Base-by-base conservation (phyloP, 2,888 invertebrate species). In the Ormyrus labotus region DNA sequence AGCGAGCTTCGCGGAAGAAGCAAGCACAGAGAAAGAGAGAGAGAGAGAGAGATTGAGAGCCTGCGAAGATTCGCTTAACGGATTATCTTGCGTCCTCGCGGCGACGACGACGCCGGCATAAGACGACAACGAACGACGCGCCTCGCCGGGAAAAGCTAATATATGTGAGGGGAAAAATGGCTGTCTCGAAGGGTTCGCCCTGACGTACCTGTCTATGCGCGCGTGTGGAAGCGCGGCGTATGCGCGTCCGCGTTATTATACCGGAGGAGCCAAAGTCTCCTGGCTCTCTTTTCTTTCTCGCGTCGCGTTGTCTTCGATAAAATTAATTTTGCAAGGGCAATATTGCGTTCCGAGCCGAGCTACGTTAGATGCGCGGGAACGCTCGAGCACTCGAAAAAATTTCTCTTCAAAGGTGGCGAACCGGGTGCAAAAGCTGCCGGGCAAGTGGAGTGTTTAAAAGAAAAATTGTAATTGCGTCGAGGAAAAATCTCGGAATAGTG, bases 21-120 rank as follows among this genome's bases (percentile, higher is more conserved):
- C 68, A 70, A 67, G 75, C 63, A 19, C 48, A 58, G 50, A 47
- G 73, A 11, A 61, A 13, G 8, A 7, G 6, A 58, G 70, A 48
- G 60, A 69, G 63, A 10, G 65, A 47, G 8, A 7, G 6, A 58
- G 67, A n/a, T 53, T 1, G 65, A 47, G 45, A 64, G 19, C 50
- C 67, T 58, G 76, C 57, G 69, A 77, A 82, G 82, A 82, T 80
- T 80, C 80, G 80, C 82, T 82, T 80, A 82, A 82, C 82, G 82
- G 82, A 82, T 82, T 82, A 82, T 80, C 82, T 48, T 34, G 13
- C 77, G 76, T 64, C 55, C 73, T 73, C 13, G 76, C 63, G 75
- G 50, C 51, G 60, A 51, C n/a, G 13, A 13, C 45, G 13, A 9
- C 5, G 60, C 61, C 11, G 6, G 11, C 57, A 48, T 50, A 6